Base-by-base conservation (phyloP, 1,140 invertebrate genomes). In the Polypedilum vanderplanki region DNA sequence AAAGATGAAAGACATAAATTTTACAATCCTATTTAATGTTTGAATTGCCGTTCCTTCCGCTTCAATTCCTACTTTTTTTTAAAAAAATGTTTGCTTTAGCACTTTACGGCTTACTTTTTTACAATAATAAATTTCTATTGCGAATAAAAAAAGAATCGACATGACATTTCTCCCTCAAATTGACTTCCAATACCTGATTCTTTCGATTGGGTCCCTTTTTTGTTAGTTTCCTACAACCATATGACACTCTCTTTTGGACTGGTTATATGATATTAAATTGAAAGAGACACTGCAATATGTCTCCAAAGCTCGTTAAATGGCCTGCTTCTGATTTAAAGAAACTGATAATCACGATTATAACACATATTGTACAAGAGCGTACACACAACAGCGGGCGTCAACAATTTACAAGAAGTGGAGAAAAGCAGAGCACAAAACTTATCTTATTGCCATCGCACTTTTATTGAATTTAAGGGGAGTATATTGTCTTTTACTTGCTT, bases 311-410 rank as follows among this genome's bases (percentile, higher is more conserved):
- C 46, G 46, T 57, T 57, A 57, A 57, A 57, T 57, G 12, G 46
- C 46, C 46, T 57, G n/a, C 46, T 70, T 20, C 65, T 20, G 65
- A 70, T 70, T 70, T 70, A 70, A 70, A 70, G 65, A 20, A 70
- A 70, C 17, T 70, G 65, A 70, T 70, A 70, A 70, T 70, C 65
- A 70, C 65, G 65, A 70, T 70, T 70, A 70, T 70, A 70, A 70
- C 65, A 70, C 65, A 70, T 70, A 70, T 70, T 70, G 65, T 70
- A 70, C 65, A 70, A 70, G 17, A 70, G 17, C 65, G 18, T 70
- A 18, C 17, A 18, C 17, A 70, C 65, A 70, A 70, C 65, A 70
- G 65, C 65, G 65, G 65, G 65, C 65, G 65, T 70, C 65, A 70
- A 70, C 65, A 22, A 70, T 70, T 70, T 70, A 70, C 65, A 70